Conservation (phyloP, 1,140 invertebrate genomes). For the Spodoptera litura region DNA sequence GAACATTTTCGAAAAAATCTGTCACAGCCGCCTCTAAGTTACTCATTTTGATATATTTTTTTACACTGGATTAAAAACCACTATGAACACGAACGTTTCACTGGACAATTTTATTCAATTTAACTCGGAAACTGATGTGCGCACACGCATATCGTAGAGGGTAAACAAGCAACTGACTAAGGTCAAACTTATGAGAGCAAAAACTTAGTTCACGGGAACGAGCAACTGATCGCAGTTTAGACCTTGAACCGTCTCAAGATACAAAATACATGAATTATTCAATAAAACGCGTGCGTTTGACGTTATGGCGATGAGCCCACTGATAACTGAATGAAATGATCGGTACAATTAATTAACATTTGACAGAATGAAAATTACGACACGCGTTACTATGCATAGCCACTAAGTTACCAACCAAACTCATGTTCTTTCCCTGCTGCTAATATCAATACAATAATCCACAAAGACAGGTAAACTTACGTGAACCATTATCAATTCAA, state of each 20-base stretch:
- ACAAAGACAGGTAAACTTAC: neutral
- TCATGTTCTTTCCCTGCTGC: slow-evolving; percentile 49
- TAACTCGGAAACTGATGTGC: slow-evolving; percentile 6
- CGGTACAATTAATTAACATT: neutral
- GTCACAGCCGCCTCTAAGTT: slow-evolving; percentile 64
- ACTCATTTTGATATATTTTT: slow-evolving; percentile 57
- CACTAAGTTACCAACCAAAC: slow-evolving; percentile 50
- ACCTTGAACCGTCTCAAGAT: slow-evolving; percentile 29
- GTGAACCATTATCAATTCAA: slow-evolving; percentile 46
- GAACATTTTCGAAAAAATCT: slow-evolving; percentile 61
- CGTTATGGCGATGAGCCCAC: neutral
- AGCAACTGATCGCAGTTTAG: neutral
- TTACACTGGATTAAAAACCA: slow-evolving; percentile 1
- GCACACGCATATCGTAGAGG: slow-evolving; percentile 30
- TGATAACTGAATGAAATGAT: slow-evolving; percentile 24
- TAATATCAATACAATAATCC: slow-evolving; percentile 12
- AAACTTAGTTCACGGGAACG: neutral
- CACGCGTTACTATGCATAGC: neutral
- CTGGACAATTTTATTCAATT: neutral
- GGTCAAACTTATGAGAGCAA: slow-evolving; percentile 24
- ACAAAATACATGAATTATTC: neutral
- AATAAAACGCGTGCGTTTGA: neutral
- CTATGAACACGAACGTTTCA: neutral
- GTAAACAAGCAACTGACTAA: slow-evolving; percentile 26
- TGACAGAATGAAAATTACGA: neutral